Base-by-base conservation (phyloP, 2,797 vertebrate species). In the Clarias platycephalus region DNA sequence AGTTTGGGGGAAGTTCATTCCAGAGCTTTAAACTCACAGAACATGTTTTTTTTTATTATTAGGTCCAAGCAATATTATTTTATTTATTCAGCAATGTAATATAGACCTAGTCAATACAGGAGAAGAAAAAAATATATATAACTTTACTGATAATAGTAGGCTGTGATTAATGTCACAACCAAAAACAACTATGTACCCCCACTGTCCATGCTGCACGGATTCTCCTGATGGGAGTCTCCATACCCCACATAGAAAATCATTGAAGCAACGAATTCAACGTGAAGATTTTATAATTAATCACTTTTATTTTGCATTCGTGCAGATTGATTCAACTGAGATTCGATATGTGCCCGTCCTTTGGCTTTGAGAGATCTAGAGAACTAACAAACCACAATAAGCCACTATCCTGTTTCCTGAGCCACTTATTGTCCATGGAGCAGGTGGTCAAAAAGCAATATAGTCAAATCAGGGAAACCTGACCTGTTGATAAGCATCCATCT, bases 371-470 rank as follows among this genome's bases (percentile, higher is more conserved):
- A 82, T 82, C 74, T 62, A 66, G 34, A 70, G 34, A 79, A 82
- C 62, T 80, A 85, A 84, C 83, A 84, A 57, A 79, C 81, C 31
- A 87, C 81, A 87, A 87, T 84, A 64, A 55, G 70, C 34, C 34
- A 62, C 76, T 79, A 87, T 85, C 83, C 86, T 80, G 67, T 85
- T 87, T 83, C 86, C 74, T 74, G 81, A 85, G 83, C 80, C 58
- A 63, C 44, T 75, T 83, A 85, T 87, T 87, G 63, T 87, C 81
- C 68, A 62, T 60, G 71, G 76, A 83, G 67, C 84, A 83, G 76
- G 76, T 83, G 82, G 82, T 57, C 58, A 78, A 84, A 86, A 87
- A 67, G 71, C 75, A 82, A 72, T 79, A 63, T 28, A 83, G 81
- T 85, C 68, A 83, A 75, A 85, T 83, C 76, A 76, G n/a, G 77